A percentile compares a stretch with the other conserved stretches of the same genome.
Conservation (phyloP, 2,888 invertebrate genomes). For the Galeruca laticollis region DNA sequence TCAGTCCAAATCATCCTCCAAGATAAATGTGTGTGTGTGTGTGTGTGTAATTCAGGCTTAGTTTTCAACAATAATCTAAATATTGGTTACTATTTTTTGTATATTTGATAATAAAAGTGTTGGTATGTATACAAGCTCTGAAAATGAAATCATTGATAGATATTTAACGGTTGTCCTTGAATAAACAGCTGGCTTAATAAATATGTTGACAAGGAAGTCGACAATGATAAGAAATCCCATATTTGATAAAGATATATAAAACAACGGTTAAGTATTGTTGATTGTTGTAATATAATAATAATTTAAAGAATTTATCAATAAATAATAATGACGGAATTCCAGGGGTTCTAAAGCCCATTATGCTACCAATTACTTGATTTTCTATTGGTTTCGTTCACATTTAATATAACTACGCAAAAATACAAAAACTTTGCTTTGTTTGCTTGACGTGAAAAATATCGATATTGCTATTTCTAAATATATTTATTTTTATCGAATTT, state of each 20-base stretch:
- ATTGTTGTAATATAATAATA: conserved; percentile 2
- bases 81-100: neutral
- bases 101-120: conserved; percentile 4
- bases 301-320: neutral
- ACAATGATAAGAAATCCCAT: conserved; percentile 33
- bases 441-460: too few species aligned
- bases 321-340: neutral
- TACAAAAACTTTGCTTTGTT: too few species aligned
- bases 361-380: neutral
- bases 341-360: neutral
- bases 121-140: conserved; percentile 34
- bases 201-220: conserved; percentile 36
- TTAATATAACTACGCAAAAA: too few species aligned
- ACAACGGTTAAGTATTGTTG: conserved; percentile 19
- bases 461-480: too few species aligned
- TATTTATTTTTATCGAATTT: too few species aligned
- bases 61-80: neutral
- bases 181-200: conserved; percentile 51
- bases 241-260: conserved; percentile 17
- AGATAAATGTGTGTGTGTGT: too few species aligned
- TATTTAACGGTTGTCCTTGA: conserved; percentile 52
- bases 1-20: too few species aligned
- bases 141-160: conserved; percentile 41
- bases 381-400: too few species aligned
- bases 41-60: too few species aligned